These are phyloP conservation scores for Sarcophaga peregrina DNA, from an alignment of 1,140 invertebrate genomes.

Conservation along the genomic window DNA sequence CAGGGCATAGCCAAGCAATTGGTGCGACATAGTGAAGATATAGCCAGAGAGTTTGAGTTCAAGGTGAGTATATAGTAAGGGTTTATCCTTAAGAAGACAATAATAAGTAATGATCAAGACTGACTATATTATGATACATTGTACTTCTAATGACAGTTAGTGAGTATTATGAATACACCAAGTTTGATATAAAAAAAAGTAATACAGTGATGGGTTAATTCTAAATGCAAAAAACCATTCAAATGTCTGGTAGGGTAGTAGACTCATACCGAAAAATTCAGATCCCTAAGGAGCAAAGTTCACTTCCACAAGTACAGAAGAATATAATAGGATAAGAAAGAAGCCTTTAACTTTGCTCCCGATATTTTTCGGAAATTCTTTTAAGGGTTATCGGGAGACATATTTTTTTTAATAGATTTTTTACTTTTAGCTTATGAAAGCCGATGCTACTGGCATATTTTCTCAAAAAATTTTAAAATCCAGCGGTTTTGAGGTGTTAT, in stretches of 20 bases:
- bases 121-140: not conserved
- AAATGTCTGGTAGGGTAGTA: no score
- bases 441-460: conserved; percentile 81
- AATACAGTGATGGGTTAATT: no score
- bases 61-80: conserved; percentile 69
- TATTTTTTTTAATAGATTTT: conserved; percentile 19
- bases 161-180: not conserved
- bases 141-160: not conserved
- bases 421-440: conserved; percentile 75
- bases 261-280: no score
- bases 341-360: not conserved
- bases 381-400: not conserved
- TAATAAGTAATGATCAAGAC: no score
- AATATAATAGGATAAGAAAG: no score
- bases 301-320: no score
- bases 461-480: conserved; percentile 79
- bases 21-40: conserved; percentile 73
- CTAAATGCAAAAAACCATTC: no score
- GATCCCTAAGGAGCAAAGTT: no score
- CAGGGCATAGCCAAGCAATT: conserved; percentile 78
- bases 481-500: conserved; percentile 73
- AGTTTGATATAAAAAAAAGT: no score
- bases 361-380: not conserved
- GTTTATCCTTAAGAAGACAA: not conserved
- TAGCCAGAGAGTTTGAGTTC: conserved; percentile 75